Base-by-base conservation (phyloP, 1,140 invertebrate species). In the Ostrea edulis region DNA sequence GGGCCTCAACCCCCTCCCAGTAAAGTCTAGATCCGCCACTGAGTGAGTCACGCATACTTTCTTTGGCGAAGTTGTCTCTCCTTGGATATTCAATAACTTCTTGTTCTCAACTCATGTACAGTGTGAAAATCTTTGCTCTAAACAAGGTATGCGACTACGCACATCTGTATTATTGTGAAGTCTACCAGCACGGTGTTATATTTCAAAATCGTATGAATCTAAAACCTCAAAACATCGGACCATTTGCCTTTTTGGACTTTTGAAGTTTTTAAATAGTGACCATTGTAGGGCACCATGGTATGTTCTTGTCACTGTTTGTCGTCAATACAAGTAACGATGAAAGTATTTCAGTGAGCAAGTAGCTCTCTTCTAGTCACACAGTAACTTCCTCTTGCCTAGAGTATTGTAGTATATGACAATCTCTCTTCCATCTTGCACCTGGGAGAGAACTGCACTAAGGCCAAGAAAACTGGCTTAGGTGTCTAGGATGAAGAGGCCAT, bases 131-230 rank as follows among this genome's bases (percentile, higher is more conserved):
- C 44, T 20, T 84, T 53, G 51, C n/a, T 84, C 54, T 17, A 44
- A 17, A 58, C 86, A 85, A 8, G 88, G 88, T 25, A 53, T 55
- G 44, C 92, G 51, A 29, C 89, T 90, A 44, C 92, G 35, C 8
- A 85, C 87, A 71, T 93, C 92, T 17, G 89, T 91, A 87, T 93
- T 92, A 22, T 17, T 71, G 85, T 93, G 91, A 55, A 25, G 86
- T 54, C 81, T 86, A 0, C 92, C 92, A 20, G 88, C 17, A 25
- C 89, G 25, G 82, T 93, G 84, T 62, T 84, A 20, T 22, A 84
- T 84, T 53, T 90, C 77, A 84, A 93, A 89, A 35, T 92, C 83
- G 86, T 90, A 93, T 25, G 68, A 52, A 51, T 87, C 86, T 35
- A 88, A 53, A 22, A 77, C 65, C 71, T 88, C 82, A 44, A 88